Evolutionary conservation across 2,888 invertebrate genomes (phyloP), one percentile per base, ranked within the genome.

Genomic region (Sussaba pulchella): DNA sequence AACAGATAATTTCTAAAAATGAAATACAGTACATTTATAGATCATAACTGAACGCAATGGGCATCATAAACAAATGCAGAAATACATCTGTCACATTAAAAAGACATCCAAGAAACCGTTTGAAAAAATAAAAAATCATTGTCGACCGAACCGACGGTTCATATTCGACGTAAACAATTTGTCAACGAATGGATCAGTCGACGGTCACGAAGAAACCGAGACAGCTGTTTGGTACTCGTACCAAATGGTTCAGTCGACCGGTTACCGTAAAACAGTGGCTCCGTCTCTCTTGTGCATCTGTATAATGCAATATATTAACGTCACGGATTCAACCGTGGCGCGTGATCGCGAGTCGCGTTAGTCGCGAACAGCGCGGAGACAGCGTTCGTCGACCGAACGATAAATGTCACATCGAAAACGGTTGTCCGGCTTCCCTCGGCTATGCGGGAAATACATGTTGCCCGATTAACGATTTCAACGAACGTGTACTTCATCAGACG

Each of bases 341-440:
- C 12, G 52, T 26, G 52, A 52, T 52, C 24, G 52, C 4, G 24
- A 43, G 63, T 69, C 45, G 36, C 45, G 9, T 64, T 39, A 36
- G 61, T 43, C 43, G 17, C 61, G 41, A 63, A 63, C 14, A n/a
- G n/a, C 52, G 63, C 21, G 43, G 69, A 63, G 61, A 76, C 52
- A 17, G 17, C 70, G 54, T 72, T 70, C 54, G 31, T 39, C 64
- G 17, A 67, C 36, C 52, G 69, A 47, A 75, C 71, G 66, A 82
- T 82, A 71, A 80, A 78, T 74, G 67, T 73, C 77, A 71, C 67
- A 52, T 59, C 61, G 50, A 17, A 39, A n/a, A 21, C 59, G 59
- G 54, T 71, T 74, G 61, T 78, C 31, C 61, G 74, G 63, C 57
- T 63, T 43, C 19, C 54, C 31, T 61, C 17, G 45, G 9, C 54